phyloP scores from a whole-genome alignment of 2,888 invertebrate genomes.

The Aleiodes alternator region DNA sequence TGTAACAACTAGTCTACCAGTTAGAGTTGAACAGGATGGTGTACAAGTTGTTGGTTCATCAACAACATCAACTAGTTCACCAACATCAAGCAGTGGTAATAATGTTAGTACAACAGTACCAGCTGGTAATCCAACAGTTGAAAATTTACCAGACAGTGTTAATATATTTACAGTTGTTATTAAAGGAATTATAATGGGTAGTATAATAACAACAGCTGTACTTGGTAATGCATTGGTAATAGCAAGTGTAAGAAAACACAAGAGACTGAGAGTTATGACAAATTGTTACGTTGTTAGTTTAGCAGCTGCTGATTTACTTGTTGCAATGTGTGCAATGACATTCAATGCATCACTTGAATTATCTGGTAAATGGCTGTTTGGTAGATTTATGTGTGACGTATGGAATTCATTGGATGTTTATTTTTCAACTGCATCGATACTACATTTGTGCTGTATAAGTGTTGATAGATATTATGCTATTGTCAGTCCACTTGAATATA shows the following conservation, averaged over 20 bases:
- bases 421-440: slow-evolving; percentile 93
- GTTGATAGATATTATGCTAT: slow-evolving; percentile 95
- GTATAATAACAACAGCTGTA: slow-evolving; percentile 93
- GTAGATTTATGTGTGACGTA: slow-evolving; percentile 93
- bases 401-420: slow-evolving; percentile 97
- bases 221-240: slow-evolving; percentile 95
- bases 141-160: slow-evolving; percentile 69
- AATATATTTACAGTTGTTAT: slow-evolving; percentile 77
- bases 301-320: slow-evolving; percentile 94
- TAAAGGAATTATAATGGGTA: slow-evolving; percentile 88
- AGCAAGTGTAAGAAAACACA: slow-evolving; percentile 86
- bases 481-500: slow-evolving; percentile 95
- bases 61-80: slow-evolving; percentile 55
- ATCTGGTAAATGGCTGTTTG: slow-evolving; percentile 90
- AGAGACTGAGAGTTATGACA: slow-evolving; percentile 90
- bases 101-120: slow-evolving; percentile 62
- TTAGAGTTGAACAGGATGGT: slow-evolving; percentile 60
- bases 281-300: slow-evolving; percentile 97
- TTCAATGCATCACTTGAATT: slow-evolving; percentile 92
- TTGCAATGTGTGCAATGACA: slow-evolving; percentile 94
- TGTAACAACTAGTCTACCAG: slow-evolving; percentile 68
- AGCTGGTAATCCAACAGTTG: slow-evolving; percentile 68
- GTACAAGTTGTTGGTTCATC: slow-evolving; percentile 15
- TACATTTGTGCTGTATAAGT: slow-evolving; percentile 96
- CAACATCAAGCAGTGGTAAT: slow-evolving; percentile 50